A percentile compares a stretch with the other conserved stretches of the same genome.
phyloP scores from a whole-genome alignment of 2,797 vertebrate species.

The Hylomyscus alleni region DNA sequence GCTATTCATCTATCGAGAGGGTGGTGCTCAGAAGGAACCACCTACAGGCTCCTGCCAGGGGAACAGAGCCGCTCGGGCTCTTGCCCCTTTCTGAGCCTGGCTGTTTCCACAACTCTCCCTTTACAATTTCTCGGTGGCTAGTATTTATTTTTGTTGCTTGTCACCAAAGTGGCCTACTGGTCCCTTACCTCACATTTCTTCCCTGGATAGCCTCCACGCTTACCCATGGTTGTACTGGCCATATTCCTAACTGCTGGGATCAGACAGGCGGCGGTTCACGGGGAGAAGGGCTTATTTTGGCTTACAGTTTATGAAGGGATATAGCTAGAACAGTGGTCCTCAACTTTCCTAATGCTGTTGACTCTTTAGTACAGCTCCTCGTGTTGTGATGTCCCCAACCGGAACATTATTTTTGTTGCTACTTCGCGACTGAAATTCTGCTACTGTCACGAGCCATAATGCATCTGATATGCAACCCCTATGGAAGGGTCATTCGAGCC shows the following conservation, averaged over 20 bases:
- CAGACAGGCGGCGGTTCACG: background rate
- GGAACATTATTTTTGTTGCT: background rate
- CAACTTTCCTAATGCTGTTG: background rate
- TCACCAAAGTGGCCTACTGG: background rate
- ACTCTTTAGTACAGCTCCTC: background rate
- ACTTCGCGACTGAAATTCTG: background rate
- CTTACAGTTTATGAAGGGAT: background rate
- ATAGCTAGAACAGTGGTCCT: background rate
- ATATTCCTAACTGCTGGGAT: background rate
- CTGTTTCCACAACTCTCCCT: background rate
- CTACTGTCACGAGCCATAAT: background rate
- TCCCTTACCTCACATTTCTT: background rate
- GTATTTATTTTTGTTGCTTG: background rate
- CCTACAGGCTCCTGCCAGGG: background rate
- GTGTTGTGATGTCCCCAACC: background rate
- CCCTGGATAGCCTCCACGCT: background rate
- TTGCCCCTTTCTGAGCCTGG: background rate
- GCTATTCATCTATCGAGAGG: background rate
- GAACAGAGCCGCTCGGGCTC: background rate
- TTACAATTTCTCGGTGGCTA: no score
- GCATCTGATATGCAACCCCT: background rate
- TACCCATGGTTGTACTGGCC: no score
- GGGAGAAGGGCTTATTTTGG: background rate
- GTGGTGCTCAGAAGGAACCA: background rate
- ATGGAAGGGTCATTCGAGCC: background rate